A percentile compares a stretch with the other conserved stretches of the same genome.
phyloP scores from a whole-genome alignment of 92 coral and sea anemone genomes.

The Chrysogorgia sp. region DNA sequence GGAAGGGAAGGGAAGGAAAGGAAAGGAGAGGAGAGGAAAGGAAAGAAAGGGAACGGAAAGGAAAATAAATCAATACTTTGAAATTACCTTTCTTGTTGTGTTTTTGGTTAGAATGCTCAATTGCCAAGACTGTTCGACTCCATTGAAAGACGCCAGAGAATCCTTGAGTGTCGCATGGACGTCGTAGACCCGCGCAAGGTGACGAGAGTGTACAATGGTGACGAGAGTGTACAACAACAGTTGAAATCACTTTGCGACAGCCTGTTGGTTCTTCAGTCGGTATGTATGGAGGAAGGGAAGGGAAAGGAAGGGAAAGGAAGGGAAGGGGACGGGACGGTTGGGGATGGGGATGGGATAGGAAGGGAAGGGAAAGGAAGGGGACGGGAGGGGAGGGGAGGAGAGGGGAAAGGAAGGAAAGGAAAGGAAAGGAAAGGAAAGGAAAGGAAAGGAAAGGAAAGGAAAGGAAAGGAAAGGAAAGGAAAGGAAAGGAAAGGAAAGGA shows the following conservation, averaged over 20 bases:
- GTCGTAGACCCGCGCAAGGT: not conserved
- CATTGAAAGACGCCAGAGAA: constrained; percentile 22
- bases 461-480: not conserved
- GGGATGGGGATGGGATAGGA: not conserved
- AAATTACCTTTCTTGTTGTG: too few species aligned
- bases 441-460: not conserved
- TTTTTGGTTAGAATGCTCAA: not conserved
- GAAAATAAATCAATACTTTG: too few species aligned
- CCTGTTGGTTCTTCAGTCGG: constrained; percentile 5
- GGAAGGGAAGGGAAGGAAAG: not conserved
- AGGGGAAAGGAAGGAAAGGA: not conserved
- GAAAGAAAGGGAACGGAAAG: not conserved
- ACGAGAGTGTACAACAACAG: constrained; percentile 10
- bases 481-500: not conserved
- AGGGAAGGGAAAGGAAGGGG: not conserved
- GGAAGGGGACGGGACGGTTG: too few species aligned
- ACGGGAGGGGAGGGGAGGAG: not conserved
- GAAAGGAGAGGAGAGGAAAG: not conserved
- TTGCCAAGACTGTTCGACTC: constrained; percentile 3
- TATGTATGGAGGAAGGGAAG: not conserved
- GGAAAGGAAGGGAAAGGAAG: too few species aligned
- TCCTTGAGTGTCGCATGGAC: constrained; percentile 24
- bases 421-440: not conserved
- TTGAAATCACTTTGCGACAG: not conserved
- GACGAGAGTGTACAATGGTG: not conserved